Evolutionary conservation across 2,113 vertebrate genomes (phyloP), one percentile per base, ranked within the genome.

Genomic region (Agapornis roseicollis): DNA sequence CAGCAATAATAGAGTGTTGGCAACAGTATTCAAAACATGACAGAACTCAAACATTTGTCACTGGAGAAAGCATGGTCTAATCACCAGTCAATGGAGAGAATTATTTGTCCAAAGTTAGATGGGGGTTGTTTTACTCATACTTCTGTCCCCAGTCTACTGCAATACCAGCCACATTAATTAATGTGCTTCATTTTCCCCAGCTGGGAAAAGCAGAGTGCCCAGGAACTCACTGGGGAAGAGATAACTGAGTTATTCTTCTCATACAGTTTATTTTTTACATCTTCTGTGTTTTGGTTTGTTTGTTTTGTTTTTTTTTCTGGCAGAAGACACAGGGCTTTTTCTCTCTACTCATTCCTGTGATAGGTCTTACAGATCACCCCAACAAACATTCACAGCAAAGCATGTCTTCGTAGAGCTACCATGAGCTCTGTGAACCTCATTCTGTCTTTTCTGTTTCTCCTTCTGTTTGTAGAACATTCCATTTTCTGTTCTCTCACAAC

Each of bases 361-460:
- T 13, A 13, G 5, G 4, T 35, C 52, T 74, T 78, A 11, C 17
- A 55, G 17, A 31, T 80, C 20, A 47, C 20, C 70, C 11, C 7
- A 39, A 2, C 7, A 29, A 17, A 93, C 68, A 12, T 72, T 66
- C 56, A 63, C 11, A 71, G 47, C 33, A 77, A 55, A 33, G 33
- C 46, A 42, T 0, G 1, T 28, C 52, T 85, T 84, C 1, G 1
- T 65, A 49, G 52, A 88, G 85, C 63, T 91, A 12, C 56, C 71
- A 61, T 41, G 88, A 91, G 88, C 78, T 76, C 41, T 56, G 12
- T 80, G 55, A 94, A 84, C 69, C 78, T 39, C 87, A 85, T 60
- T 79, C 94, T 95, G 80, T 37, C 71, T 93, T 74, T 89, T 91
- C 88, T 94, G 87, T 82, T 93, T 85, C 41, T 91, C 81, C 91